Evolutionary conservation across 2,888 invertebrate genomes (phyloP).

Genomic region (Drosophila algonquin): DNA sequence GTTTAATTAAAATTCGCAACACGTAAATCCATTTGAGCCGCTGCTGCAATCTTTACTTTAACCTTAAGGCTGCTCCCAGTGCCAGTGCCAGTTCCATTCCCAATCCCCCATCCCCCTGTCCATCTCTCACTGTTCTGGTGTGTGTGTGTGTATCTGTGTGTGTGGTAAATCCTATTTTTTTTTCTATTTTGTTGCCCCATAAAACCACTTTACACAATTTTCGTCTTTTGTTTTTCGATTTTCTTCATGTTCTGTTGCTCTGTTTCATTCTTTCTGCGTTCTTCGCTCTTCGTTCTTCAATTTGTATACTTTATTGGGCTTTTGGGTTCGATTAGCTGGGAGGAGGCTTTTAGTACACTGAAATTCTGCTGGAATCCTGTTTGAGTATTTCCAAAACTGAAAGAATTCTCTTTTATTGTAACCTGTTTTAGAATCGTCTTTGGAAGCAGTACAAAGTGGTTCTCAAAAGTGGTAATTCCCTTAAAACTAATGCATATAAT

Average conservation of each 20-base stretch:
- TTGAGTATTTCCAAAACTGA: too few relatives aligned
- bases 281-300: constrained; percentile 5
- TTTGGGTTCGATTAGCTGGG: background rate
- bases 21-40: constrained; percentile 81
- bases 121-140: constrained; percentile 18
- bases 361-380: background rate
- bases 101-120: constrained; percentile 24
- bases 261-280: constrained; percentile 29
- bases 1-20: constrained; percentile 81
- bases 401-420: too few relatives aligned
- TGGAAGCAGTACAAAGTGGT: too few relatives aligned
- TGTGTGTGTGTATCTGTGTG: constrained; percentile 50
- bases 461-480: too few relatives aligned
- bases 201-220: constrained; percentile 80
- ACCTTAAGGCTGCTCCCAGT: constrained; percentile 70
- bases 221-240: constrained; percentile 80
- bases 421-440: too few relatives aligned
- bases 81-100: constrained; percentile 43
- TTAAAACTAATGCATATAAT: too few relatives aligned
- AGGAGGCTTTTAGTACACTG: background rate
- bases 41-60: constrained; percentile 79
- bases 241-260: constrained; percentile 57
- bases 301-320: constrained; percentile 16
- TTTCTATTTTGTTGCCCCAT: constrained; percentile 80
- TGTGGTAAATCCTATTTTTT: constrained; percentile 78